Conservation (phyloP, 2,888 invertebrate species). For the Gari tellinella region DNA sequence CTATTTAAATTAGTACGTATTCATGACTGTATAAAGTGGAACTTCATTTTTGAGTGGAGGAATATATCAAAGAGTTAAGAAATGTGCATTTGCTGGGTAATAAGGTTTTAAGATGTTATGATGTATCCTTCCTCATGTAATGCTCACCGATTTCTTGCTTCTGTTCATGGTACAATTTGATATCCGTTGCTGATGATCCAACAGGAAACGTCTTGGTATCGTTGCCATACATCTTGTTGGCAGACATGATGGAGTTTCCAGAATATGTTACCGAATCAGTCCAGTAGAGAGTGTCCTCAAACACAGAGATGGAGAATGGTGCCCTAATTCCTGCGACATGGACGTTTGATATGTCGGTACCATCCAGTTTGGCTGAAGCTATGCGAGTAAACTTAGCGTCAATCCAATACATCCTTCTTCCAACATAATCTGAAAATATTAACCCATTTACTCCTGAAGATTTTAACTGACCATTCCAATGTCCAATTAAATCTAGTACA, state of each 20-base stretch:
- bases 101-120: too few relatives aligned
- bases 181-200: conserved; percentile 68
- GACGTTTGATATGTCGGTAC: conserved; percentile 89
- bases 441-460: too few relatives aligned
- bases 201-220: conserved; percentile 88
- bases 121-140: too few relatives aligned
- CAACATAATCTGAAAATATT: conserved; percentile 89
- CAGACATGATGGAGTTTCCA: conserved; percentile 95
- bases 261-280: conserved; percentile 98
- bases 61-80: too few relatives aligned
- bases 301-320: conserved; percentile 98
- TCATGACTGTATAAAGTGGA: too few relatives aligned
- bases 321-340: conserved; percentile 90
- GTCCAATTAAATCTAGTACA: too few relatives aligned
- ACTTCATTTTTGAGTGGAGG: too few relatives aligned
- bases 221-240: conserved; percentile 96
- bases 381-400: conserved; percentile 97
- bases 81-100: too few relatives aligned
- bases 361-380: conserved; percentile 95
- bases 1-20: too few relatives aligned
- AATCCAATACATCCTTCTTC: conserved; percentile 96
- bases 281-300: conserved; percentile 99
- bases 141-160: conserved; percentile 60
- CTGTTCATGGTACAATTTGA: conserved; percentile 62
- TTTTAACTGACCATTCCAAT: too few relatives aligned